Base-by-base conservation (phyloP, 2,113 vertebrate species). In the Todiramphus saurophagus region DNA sequence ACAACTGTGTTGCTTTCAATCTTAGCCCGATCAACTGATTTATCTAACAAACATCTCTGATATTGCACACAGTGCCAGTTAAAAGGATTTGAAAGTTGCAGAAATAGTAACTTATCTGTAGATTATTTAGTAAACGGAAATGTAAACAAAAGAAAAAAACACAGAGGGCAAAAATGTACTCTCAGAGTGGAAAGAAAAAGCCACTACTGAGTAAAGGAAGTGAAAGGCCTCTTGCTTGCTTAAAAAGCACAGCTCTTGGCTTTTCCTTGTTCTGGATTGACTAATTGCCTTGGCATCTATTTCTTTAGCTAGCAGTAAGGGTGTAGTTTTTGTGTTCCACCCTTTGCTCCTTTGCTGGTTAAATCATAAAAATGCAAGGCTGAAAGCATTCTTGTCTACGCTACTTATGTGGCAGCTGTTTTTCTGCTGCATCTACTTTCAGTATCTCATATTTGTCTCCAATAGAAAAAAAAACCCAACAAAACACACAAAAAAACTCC, bases 291-390 rank as follows among this genome's bases (percentile, higher is more conserved):
- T 95, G 81, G 90, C 79, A 90, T 67, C 28, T 63, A 43, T 88
- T 96, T 93, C 60, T 84, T 88, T 80, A 93, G 59, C 74, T 97
- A 95, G 46, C 11, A 68, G n/a, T 94, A 89, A 93, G 20, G 53
- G 63, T 58, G 39, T 20, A 82, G 43, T 33, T 77, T 84, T 86
- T 70, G 33, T 70, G 25, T 76, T 88, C 75, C 55, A 74, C 10
- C 50, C 41, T 83, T 96, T 83, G 4, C 37, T 89, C 60, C 43
- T 33, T 68, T 92, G 35, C 30, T 80, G 48, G 27, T 72, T 81
- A 83, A 95, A 83, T 95, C 43, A 75, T 62, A 75, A 74, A 88
- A 90, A 53, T 0, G 0, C 11, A 68, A 78, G 33, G 60, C 27
- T 0, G 0, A 90, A 93, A 77, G 24, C 24, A 56, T 86, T 43